Evolutionary conservation across 2,113 vertebrate species (phyloP), one percentile per base, ranked within the genome.

Genomic region (Stegostoma tigrinum): DNA sequence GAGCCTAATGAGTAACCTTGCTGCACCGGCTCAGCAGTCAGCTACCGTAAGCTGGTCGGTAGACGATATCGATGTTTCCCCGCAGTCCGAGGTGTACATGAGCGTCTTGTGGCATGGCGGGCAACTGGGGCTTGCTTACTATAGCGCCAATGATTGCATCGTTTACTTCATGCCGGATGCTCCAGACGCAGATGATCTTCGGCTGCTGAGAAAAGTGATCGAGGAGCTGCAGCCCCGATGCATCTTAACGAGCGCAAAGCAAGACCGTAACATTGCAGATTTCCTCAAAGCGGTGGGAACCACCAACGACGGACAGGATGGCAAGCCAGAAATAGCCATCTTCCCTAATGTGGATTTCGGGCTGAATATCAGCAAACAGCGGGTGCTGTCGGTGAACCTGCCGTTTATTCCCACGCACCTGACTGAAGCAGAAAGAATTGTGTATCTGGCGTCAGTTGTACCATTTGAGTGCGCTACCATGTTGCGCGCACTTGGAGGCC

Each of bases 291-390:
- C 96, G 97, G 97, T 96, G 96, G 97, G 96, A 94, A 98, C 97
- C 95, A 96, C 97, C 95, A 97, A 97, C 42, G 97, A 98, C 83
- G 97, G 96, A 95, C 96, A 96, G 42, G 83, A 0, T 68, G 64
- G 70, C 95, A 97, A 97, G 96, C 98, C 98, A 67, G 98, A 99
- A 96, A 97, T 99, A 78, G 97, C 99, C 45, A 97, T 98, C 83
- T 98, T 99, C 97, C 99, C 99, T 95, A 98, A 98, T 96, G 97
- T 96, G 96, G 98, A 99, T 97, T 99, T 99, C 97, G 98, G 98
- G 96, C 96, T 98, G 96, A 98, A 99, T 97, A 98, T 99, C 93
- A 98, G 98, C 96, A 99, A 99, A 96, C 98, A 99, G 96, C 98
- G 98, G 52, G 97, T 99, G 4, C 97, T 99, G 85, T 98, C 98